Evolutionary conservation across 53 echinoderm and acorn worm genomes (phyloP).

Genomic region (Astropecten irregularis): DNA sequence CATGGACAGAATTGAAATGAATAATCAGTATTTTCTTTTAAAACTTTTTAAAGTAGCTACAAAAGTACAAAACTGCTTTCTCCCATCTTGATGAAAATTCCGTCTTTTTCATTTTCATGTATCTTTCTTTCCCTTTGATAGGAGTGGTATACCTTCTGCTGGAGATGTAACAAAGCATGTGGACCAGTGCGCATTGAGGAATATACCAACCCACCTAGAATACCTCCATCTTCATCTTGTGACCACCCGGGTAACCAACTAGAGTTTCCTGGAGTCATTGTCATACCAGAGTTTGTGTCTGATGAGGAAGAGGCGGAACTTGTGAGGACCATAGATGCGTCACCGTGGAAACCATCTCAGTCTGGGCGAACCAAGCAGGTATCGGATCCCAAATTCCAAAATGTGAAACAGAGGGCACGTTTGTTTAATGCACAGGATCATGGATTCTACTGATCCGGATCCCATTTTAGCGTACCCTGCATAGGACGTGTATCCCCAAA

Average conservation of each 20-base stretch:
- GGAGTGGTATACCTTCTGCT: slow-evolving; percentile 72
- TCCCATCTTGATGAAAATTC: neutral
- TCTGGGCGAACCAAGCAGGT: slow-evolving; percentile 94
- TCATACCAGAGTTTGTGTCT: slow-evolving; percentile 71
- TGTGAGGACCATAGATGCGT: slow-evolving; percentile 67
- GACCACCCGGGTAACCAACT: slow-evolving; percentile 43
- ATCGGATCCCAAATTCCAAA: too few species aligned
- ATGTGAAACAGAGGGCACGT: too few species aligned
- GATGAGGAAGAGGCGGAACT: slow-evolving; percentile 69
- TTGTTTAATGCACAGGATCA: too few species aligned
- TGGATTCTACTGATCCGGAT: too few species aligned
- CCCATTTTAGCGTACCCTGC: too few species aligned
- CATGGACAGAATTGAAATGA: too few species aligned
- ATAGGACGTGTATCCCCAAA: too few species aligned
- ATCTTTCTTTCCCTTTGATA: neutral
- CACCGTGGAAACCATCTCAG: slow-evolving; percentile 87
- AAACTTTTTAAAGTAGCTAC: too few species aligned
- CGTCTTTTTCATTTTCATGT: neutral
- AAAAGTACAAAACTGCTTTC: neutral
- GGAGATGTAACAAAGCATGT: slow-evolving; percentile 64
- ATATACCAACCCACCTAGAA: neutral
- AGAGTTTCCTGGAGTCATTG: slow-evolving; percentile 68
- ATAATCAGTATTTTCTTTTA: too few species aligned
- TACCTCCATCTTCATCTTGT: neutral
- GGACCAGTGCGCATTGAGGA: neutral